Evolutionary conservation across 1,140 invertebrate genomes (phyloP), one percentile per base, ranked within the genome.

Genomic region (Sycobia sp.): DNA sequence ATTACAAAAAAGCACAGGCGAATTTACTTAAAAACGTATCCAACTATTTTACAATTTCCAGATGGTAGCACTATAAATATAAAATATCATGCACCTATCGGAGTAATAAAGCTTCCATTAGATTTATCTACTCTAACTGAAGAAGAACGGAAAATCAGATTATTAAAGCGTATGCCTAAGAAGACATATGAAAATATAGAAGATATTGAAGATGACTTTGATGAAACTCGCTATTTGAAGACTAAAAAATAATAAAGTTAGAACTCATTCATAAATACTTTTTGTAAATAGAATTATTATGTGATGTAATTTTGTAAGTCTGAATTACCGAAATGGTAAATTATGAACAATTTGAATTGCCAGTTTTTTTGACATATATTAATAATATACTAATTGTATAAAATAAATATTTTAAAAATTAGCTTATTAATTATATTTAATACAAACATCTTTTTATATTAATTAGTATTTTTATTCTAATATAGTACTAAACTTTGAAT

Each of bases 1-100:
- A 84, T 94, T 20, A 87, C 87, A n/a, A 87, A 87, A 72, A 85
- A 88, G n/a, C 87, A 89, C 64, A 83, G 91, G 65, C 81, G 84
- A 53, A 69, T 85, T 3, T 94, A 91, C 76, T 74, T 84, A n/a
- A 84, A 87, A 63, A 84, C 81, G 39, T 95, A 93, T 84, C 91
- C 90, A 57, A 91, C 90, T 0, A 74, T 85, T 43, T 71, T 97
- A 0, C 88, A 96, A 22, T 80, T 88, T 27, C 82, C 92, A 2
- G 90, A 97, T 86, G 95, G 95, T 49, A 92, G 93, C 47, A 91
- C 89, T 46, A 88, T 92, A 62, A 90, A 84, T 36, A 89, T 94
- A 25, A 82, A 89, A 67, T 94, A 96, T 76, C 83, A 88, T 64
- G 91, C 94, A 78, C 94, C 94, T 8, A 81, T 91, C 60, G 86